Base-by-base conservation (phyloP, 2,113 vertebrate species). In the Eptesicus fuscus region DNA sequence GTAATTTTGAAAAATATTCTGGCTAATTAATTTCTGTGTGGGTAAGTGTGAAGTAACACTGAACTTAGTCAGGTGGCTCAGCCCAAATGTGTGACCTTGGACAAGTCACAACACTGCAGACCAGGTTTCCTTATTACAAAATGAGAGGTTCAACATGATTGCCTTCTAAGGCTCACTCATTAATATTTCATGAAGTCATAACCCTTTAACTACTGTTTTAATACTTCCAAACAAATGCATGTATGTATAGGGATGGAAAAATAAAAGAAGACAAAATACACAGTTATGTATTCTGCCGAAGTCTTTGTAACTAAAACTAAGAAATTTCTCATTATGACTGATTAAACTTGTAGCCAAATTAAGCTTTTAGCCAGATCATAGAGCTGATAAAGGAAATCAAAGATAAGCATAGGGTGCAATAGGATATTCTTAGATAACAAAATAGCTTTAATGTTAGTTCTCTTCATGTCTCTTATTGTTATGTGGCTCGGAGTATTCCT, bases 221-320 rank as follows among this genome's bases (percentile, higher is more conserved):
- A 76, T 56, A 37, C 13, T 28, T 12, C 67, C 51, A 63, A 89
- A 78, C 25, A 47, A 76, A 40, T 88, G 9, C 32, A n/a, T 14
- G 53, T 47, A 65, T 86, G 3, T 23, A n/a, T 35, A 67, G 30
- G 4, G 20, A 47, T 69, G 40, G 16, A 65, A 51, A 95, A 83
- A 93, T 4, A 82, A 32, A 83, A 61, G 23, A 76, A 53, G 25
- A 53, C 25, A 42, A 93, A 92, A 77, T 51, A 83, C 2, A 59
- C 23, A 63, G 32, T 91, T 95, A 79, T 65, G 5, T 77, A 70
- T 84, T 95, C 76, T 94, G 76, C n/a, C 51, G 76, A 93, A 91
- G 14, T 92, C 65, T 89, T 93, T 74, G 40, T 71, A 77, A 82
- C 70, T 65, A 91, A 94, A 94, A 76, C 28, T 51, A 53, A 93